Evolutionary conservation across 1,140 invertebrate species (phyloP).

Genomic region (Pseudobourletiella spinata): DNA sequence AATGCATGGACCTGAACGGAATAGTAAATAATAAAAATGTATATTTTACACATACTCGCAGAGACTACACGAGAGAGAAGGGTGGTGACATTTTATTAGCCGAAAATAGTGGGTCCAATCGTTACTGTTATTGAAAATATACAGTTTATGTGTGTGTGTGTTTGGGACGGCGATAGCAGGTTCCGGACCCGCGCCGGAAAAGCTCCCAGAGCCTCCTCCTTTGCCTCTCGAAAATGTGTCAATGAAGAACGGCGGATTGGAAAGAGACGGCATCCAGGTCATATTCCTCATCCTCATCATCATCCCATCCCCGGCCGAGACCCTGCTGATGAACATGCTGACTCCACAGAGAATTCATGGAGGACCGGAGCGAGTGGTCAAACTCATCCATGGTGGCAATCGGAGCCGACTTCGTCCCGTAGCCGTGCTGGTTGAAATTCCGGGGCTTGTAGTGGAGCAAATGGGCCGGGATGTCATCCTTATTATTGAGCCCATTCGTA

Average conservation of each 20-base stretch:
- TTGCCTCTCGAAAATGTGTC: too few relatives aligned
- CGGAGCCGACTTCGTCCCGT: neutral
- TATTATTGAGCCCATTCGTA: neutral
- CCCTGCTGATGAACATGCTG: slow-evolving; percentile 2
- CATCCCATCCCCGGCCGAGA: neutral
- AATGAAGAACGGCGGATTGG: neutral
- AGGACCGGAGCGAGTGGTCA: neutral
- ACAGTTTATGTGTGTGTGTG: too few relatives aligned
- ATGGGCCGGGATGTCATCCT: neutral
- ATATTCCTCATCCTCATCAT: neutral
- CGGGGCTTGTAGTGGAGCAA: neutral
- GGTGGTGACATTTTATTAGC: too few relatives aligned
- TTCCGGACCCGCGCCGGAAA: too few relatives aligned
- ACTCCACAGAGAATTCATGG: slow-evolving; percentile 3
- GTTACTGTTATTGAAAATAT: too few relatives aligned
- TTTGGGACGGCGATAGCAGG: too few relatives aligned
- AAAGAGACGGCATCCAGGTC: neutral
- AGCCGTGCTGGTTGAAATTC: neutral
- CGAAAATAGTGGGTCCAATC: too few relatives aligned
- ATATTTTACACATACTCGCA: too few relatives aligned
- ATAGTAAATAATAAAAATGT: too few relatives aligned
- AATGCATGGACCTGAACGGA: too few relatives aligned
- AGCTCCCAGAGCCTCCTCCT: too few relatives aligned
- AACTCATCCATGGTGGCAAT: neutral
- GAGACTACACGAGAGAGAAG: too few relatives aligned